Base-by-base conservation (phyloP, 2,797 vertebrate species). In the Acrossocheilus fasciatus region DNA sequence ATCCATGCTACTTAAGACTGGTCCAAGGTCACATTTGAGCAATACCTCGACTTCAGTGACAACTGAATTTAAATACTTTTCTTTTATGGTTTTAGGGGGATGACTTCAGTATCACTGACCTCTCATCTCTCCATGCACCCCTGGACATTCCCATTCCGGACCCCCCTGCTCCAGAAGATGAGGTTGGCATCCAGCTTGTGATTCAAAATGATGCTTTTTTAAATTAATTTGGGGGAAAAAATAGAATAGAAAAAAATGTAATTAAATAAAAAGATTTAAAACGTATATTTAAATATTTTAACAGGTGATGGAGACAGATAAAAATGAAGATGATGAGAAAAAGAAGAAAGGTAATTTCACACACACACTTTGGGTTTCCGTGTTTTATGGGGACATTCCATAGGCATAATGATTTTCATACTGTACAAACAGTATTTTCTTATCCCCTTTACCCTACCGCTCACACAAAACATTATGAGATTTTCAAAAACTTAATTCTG, bases 111-210 rank as follows among this genome's bases (percentile, higher is more conserved):
- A 82, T 97, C 87, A 89, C 92, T 20, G 96, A 98, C 90, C 88
- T 96, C 81, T 91, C 94, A 0, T 92, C 93, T 0, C 95, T 98
- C 5, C 93, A 93, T 23, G 96, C 96, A 3, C 95, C 96, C 0
- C 90, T 98, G 91, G 97, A 98, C 69, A 98, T 98, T 90, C 97
- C 97, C 52, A 96, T 98, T n/a, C 97, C 97, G 0, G 97, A 98
- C 47, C 96, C 97, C 0, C 96, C 97, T 0, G 89, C 95, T 73
- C 93, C 96, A 1, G 96, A 97, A 26, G 96, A 97, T 0, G 97
- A 97, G 96, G 97, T 97, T 83, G 95, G 91, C 76, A 15, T 69
- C 17, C 7, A 47, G 26, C 64, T 4, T 2, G 41, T 34, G 14
- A 34, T 36, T 39, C 4, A 43, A 39, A 10, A 54, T 54, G 0